phyloP scores from a whole-genome alignment of 64 coral and sea anemone genomes.

The Acropora yongei region DNA sequence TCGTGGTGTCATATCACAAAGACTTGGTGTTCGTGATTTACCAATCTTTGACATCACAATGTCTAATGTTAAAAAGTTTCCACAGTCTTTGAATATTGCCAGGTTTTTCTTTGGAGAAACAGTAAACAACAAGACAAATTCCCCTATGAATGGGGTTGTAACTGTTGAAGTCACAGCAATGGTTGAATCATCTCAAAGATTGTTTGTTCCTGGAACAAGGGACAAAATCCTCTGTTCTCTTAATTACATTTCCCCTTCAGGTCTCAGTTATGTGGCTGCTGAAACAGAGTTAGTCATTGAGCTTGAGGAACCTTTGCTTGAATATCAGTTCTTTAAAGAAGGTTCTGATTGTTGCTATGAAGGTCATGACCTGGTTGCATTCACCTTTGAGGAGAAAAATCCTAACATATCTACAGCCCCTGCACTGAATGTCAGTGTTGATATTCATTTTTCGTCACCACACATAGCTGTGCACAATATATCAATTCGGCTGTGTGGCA shows the following conservation, averaged over 20 bases:
- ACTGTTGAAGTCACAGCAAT: constrained; percentile 40
- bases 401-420: constrained; percentile 50
- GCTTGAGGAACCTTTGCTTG: constrained; percentile 70
- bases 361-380: constrained; percentile 28
- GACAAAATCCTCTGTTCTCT: constrained; percentile 64
- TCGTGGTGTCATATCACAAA: constrained; percentile 42
- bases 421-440: constrained; percentile 45
- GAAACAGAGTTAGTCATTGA: background rate
- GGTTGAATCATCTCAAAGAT: constrained; percentile 28
- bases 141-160: constrained; percentile 23
- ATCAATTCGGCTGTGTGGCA: constrained; percentile 22
- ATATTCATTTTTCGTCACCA: background rate
- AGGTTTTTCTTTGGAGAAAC: constrained; percentile 57
- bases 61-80: constrained; percentile 32
- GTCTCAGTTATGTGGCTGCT: background rate
- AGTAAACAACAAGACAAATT: constrained; percentile 22
- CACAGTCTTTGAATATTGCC: constrained; percentile 41
- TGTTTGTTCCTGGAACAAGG: constrained; percentile 47
- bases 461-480: background rate
- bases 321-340: background rate
- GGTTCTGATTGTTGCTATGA: constrained; percentile 49
- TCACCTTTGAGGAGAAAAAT: constrained; percentile 64
- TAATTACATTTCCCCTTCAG: constrained; percentile 39
- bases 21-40: background rate
- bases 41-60: constrained; percentile 20